These are phyloP conservation scores for Octomys mimax DNA, from an alignment of 2,797 vertebrate species.

Conservation along the genomic window DNA sequence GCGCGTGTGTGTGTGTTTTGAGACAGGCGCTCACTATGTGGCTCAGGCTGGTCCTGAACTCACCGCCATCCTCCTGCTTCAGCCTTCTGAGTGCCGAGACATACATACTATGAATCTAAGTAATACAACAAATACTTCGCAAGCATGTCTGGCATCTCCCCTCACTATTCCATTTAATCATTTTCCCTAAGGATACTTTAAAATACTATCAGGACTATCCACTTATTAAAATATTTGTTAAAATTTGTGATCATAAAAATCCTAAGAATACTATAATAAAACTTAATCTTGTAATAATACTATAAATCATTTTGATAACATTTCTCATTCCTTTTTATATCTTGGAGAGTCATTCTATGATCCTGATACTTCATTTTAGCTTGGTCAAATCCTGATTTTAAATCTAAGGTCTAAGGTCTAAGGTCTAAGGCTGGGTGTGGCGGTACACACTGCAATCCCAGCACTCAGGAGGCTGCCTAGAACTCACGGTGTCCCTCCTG, in stretches of 20 bases:
- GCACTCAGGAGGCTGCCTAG: too few species aligned
- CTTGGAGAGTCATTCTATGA: neutral
- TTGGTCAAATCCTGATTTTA: slow-evolving; percentile 55
- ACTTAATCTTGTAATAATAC: neutral
- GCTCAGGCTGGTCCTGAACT: too few species aligned
- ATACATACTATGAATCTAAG: too few species aligned
- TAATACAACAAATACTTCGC: too few species aligned
- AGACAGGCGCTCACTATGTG: too few species aligned
- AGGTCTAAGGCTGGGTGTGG: too few species aligned
- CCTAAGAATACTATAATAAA: neutral
- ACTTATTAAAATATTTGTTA: neutral
- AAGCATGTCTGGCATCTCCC: too few species aligned
- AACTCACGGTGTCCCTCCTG: too few species aligned
- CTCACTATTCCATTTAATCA: neutral
- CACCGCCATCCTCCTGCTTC: too few species aligned
- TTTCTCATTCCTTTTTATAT: slow-evolving; percentile 32
- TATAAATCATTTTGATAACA: neutral
- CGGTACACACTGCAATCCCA: too few species aligned
- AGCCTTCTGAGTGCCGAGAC: too few species aligned
- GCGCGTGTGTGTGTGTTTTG: neutral
- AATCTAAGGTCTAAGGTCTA: neutral
- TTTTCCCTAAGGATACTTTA: slow-evolving; percentile 43
- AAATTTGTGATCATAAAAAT: neutral
- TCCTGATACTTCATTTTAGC: neutral
- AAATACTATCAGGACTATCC: neutral